Conservation (phyloP, 1,140 invertebrate genomes). For the Orchestia grillus region DNA sequence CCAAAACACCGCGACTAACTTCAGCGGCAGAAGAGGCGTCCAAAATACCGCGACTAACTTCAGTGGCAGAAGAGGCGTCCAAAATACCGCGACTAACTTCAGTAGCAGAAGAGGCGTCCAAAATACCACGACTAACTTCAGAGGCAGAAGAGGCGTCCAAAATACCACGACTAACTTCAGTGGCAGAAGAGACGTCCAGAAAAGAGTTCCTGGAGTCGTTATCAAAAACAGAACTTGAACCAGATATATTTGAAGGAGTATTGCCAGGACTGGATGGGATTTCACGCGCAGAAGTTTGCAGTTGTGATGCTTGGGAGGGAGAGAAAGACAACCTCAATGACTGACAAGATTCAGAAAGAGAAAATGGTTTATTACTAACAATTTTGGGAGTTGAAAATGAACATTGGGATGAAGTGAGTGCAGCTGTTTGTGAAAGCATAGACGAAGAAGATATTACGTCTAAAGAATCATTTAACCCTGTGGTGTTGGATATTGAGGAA, state of each 20-base stretch:
- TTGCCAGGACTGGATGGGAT: background rate
- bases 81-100: background rate
- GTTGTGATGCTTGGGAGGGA: background rate
- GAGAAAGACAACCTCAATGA: conserved; percentile 33
- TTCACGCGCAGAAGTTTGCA: background rate
- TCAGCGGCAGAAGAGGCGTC: background rate
- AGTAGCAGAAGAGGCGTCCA: background rate
- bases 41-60: too few species aligned
- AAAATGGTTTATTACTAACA: background rate
- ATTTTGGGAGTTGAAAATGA: background rate
- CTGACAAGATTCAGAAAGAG: conserved; percentile 6
- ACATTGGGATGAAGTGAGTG: background rate
- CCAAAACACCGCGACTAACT: background rate
- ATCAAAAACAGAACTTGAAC: background rate
- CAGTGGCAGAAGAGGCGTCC: background rate
- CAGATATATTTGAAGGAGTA: background rate
- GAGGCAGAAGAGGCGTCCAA: background rate
- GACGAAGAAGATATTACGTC: background rate
- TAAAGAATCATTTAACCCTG: background rate
- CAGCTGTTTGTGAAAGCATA: background rate
- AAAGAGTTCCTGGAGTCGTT: background rate
- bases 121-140: background rate
- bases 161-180: background rate
- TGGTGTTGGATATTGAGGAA: background rate
- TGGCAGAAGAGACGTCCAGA: background rate